These are phyloP conservation scores for Ciconia maguari DNA, from an alignment of 2,113 vertebrate genomes.

Conservation along the genomic window DNA sequence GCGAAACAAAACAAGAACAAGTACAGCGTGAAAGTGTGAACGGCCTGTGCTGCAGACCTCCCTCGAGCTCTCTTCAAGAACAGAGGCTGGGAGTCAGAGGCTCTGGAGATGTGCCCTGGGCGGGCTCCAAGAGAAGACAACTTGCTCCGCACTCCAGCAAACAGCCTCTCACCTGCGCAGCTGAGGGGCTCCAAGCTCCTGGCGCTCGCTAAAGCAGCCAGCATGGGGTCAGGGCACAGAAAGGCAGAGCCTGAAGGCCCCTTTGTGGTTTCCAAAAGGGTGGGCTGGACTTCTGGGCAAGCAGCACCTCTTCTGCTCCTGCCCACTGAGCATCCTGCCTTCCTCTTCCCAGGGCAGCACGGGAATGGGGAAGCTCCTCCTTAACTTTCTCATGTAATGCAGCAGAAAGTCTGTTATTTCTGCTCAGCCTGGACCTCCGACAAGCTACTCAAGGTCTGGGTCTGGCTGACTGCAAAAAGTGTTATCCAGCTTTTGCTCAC, in stretches of 20 bases:
- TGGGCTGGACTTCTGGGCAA: not conserved
- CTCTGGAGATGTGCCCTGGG: not conserved
- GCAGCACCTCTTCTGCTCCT: not conserved
- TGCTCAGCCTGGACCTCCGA: not conserved
- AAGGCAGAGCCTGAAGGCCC: not conserved
- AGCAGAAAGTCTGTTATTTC: not conserved
- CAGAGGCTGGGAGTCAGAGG: accelerated
- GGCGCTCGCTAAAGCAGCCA: accelerated
- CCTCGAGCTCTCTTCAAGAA: not conserved
- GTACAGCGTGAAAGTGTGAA: not conserved
- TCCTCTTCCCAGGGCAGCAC: not conserved
- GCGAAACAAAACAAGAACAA: not conserved
- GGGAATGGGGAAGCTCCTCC: not conserved
- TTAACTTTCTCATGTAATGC: not conserved
- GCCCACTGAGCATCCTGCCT: not conserved
- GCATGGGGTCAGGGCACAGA: not conserved
- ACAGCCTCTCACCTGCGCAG: not conserved
- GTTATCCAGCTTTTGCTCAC: not conserved
- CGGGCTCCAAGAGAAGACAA: not conserved
- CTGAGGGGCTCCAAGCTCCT: not conserved
- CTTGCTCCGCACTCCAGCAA: accelerated
- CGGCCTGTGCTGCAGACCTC: not conserved
- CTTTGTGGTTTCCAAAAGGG: not conserved
- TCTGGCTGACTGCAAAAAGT: not conserved
- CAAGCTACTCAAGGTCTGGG: not conserved